Base-by-base conservation (phyloP, 2,888 invertebrate species). In the Dexiosoma caninum region DNA sequence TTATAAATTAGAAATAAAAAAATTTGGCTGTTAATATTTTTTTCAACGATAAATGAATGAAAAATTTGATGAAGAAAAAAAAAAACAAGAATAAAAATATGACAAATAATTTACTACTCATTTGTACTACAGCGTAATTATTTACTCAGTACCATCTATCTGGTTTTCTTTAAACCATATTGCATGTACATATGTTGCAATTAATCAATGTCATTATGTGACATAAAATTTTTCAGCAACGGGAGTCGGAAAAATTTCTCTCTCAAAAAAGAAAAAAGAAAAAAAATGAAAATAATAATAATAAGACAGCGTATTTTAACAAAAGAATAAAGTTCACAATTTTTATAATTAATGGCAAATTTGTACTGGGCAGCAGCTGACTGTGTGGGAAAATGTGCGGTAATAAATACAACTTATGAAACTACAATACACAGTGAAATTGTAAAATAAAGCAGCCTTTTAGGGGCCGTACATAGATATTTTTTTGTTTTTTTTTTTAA, bases 201-300 rank as follows among this genome's bases (percentile, higher is more conserved):
- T 81, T 72, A 72, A 69, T 77, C 80, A 77, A 62, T 72, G 80
- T 77, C 80, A 69, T 42, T 16, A 35, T 49, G 16, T 77, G 62
- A 57, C 80, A 69, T 30, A 21, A 19, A 21, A 30, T 60, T 46
- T 9, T 59, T 27, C 27, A 27, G 37, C 23, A 27, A 14, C 57
- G 27, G 35, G 10, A 46, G 32, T 35, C 46, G 21, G 9, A 40
- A 67, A 53, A 57, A 66, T 59, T 32, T n/a, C 27, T 37, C 2
- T 49, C 53, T 2, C 16, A n/a, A 49, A 49, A 49, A 10, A 46
- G 3, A 32, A 64, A 27, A 30, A 23, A n/a, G 2, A 23, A 46
- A 46, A 12, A 23, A 10, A 2, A 3, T 27, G 27, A 27, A 5
- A 6, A 27, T 5, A 27, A 27, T 6, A 27, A 27, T 5, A 27